phyloP scores from a whole-genome alignment of 2,888 invertebrate species.

The Harpalus rufipes region DNA sequence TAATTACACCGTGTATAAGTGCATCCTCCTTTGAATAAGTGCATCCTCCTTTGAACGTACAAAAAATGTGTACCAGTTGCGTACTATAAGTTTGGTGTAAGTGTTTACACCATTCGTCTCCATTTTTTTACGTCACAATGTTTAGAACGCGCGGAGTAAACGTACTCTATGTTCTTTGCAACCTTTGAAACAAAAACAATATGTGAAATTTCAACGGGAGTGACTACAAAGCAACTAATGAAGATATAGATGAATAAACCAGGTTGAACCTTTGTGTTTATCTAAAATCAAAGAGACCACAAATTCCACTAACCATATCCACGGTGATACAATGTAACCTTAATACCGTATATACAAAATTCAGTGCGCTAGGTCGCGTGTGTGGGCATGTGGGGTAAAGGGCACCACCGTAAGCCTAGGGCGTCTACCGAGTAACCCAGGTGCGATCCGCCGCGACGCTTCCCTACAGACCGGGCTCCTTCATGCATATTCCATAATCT shows the following conservation, averaged over 20 bases:
- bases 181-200: too few species aligned
- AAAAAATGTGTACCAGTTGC: too few species aligned
- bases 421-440: constrained; percentile 19
- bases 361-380: constrained; percentile 9
- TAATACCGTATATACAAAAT: constrained; percentile 50
- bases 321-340: constrained; percentile 28
- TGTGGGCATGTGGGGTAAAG: constrained; percentile 2
- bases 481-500: constrained; percentile 77
- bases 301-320: constrained; percentile 24
- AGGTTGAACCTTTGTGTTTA: neutral
- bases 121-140: too few species aligned
- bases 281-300: constrained; percentile 29
- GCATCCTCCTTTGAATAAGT: too few species aligned
- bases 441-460: constrained; percentile 32
- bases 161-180: too few species aligned
- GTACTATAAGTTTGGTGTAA: too few species aligned
- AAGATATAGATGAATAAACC: neutral
- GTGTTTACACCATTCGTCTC: too few species aligned
- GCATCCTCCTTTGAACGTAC: too few species aligned
- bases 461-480: constrained; percentile 68
- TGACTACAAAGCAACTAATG: neutral
- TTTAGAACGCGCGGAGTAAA: too few species aligned
- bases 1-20: too few species aligned
- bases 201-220: too few species aligned
- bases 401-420: neutral